Evolutionary conservation across 1,140 invertebrate genomes (phyloP).

Genomic region (Pteromalus puparum): DNA sequence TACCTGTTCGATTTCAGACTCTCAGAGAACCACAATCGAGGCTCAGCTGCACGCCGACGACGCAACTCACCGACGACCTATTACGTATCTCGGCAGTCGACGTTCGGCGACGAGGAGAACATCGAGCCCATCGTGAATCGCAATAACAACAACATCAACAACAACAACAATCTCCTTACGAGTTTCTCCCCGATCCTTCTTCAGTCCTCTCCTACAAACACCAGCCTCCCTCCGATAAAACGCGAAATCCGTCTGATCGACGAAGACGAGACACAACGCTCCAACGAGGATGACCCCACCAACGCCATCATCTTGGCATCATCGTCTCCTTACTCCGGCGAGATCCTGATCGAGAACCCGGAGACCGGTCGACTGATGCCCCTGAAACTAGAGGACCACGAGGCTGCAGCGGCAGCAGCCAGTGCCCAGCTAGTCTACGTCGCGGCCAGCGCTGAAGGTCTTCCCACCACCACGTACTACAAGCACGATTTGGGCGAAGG

Average conservation of each 20-base stretch:
- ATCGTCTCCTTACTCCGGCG: slow-evolving; percentile 70
- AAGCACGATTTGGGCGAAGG: slow-evolving; percentile 75
- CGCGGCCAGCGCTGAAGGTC: slow-evolving; percentile 45
- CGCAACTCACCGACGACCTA: slow-evolving; percentile 61
- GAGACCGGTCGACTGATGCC: slow-evolving; percentile 62
- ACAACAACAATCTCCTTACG: slow-evolving; percentile 37
- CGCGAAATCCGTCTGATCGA: slow-evolving; percentile 67
- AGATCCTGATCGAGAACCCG: slow-evolving; percentile 52
- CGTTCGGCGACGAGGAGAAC: slow-evolving; percentile 71
- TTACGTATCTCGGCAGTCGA: slow-evolving; percentile 56
- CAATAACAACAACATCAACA: slow-evolving; percentile 43
- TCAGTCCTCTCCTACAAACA: slow-evolving; percentile 70
- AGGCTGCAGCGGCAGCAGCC: slow-evolving; percentile 38
- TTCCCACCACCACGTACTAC: slow-evolving; percentile 70
- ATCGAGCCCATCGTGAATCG: slow-evolving; percentile 61
- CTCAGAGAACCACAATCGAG: slow-evolving; percentile 65
- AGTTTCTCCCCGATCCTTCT: slow-evolving; percentile 61
- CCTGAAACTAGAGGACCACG: slow-evolving; percentile 46
- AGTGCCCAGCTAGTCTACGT: slow-evolving; percentile 48
- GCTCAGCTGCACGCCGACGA: slow-evolving; percentile 14
- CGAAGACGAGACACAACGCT: slow-evolving; percentile 68
- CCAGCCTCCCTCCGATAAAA: slow-evolving; percentile 56
- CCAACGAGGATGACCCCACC: slow-evolving; percentile 59
- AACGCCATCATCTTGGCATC: slow-evolving; percentile 67
- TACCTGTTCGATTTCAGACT: slow-evolving; percentile 58